A percentile compares a stretch with the other conserved stretches of the same genome.
phyloP scores from a whole-genome alignment of 2,797 vertebrate species.

The Monodelphis domestica region DNA sequence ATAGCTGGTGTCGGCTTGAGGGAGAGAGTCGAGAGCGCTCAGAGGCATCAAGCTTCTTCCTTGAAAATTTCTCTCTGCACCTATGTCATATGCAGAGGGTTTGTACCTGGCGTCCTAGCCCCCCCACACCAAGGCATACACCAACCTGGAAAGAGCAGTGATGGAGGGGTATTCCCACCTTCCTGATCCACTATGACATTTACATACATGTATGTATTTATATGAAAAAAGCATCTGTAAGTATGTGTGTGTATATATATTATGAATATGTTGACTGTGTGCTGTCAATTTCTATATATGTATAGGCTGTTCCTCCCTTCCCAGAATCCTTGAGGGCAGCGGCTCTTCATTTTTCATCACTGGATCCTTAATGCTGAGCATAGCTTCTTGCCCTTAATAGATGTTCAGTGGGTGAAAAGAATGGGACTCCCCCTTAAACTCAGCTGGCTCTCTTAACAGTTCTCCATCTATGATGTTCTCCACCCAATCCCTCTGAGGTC shows the following conservation, averaged over 20 bases:
- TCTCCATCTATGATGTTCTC: not conserved
- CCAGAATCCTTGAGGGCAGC: not conserved
- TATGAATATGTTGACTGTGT: not conserved
- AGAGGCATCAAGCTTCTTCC: not conserved
- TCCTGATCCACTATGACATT: not conserved
- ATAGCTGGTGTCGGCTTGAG: too few species aligned
- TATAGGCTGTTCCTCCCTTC: not conserved
- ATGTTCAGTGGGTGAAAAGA: not conserved
- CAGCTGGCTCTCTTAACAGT: not conserved
- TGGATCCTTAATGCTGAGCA: not conserved
- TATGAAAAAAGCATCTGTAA: not conserved
- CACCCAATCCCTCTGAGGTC: not conserved
- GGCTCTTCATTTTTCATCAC: not conserved
- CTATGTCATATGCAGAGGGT: not conserved
- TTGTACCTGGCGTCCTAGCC: not conserved
- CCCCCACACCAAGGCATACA: not conserved
- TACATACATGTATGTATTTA: too few species aligned
- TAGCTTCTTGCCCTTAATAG: not conserved
- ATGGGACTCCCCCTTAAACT: not conserved
- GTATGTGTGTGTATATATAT: not conserved
- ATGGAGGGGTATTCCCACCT: not conserved
- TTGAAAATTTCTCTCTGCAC: not conserved
- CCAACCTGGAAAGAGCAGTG: not conserved
- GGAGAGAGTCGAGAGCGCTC: not conserved
- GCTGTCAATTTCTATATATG: not conserved